Evolutionary conservation across 2,797 vertebrate species (phyloP).

Genomic region (Ara ararauna): DNA sequence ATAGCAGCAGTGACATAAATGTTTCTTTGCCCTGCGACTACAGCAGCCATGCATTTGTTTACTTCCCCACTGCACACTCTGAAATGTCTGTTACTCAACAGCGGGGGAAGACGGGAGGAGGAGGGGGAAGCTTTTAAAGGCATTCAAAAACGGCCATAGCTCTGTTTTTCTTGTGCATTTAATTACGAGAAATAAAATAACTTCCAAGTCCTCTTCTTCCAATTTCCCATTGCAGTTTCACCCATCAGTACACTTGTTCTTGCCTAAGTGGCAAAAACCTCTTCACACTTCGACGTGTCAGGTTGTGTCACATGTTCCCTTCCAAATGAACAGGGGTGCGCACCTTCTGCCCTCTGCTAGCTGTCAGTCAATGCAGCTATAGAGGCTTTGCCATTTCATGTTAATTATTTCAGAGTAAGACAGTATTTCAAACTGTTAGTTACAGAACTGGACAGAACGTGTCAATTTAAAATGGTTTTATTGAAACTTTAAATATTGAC

Average conservation of each 20-base stretch:
- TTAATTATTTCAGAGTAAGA: neutral
- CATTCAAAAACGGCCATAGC: neutral
- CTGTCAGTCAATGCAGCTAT: neutral
- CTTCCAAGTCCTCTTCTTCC: neutral
- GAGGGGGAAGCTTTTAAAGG: neutral
- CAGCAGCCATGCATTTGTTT: constrained; percentile 64
- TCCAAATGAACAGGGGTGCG: neutral
- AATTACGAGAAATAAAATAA: neutral
- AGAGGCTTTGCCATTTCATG: neutral
- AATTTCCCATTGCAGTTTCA: neutral
- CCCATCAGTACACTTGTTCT: neutral
- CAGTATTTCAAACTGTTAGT: neutral
- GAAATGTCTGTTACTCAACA: constrained; percentile 50
- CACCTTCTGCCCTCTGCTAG: neutral
- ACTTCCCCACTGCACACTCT: neutral
- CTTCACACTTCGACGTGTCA: neutral
- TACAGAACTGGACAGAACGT: neutral
- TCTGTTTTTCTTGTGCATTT: neutral
- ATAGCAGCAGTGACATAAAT: constrained; percentile 47
- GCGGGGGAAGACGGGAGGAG: neutral
- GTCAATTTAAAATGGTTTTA: neutral
- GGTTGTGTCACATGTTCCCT: neutral
- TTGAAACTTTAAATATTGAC: neutral
- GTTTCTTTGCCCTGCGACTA: constrained; percentile 61
- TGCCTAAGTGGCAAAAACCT: neutral